phyloP scores from a whole-genome alignment of 92 coral and sea anemone species.

The Epizoanthus scotinus region DNA sequence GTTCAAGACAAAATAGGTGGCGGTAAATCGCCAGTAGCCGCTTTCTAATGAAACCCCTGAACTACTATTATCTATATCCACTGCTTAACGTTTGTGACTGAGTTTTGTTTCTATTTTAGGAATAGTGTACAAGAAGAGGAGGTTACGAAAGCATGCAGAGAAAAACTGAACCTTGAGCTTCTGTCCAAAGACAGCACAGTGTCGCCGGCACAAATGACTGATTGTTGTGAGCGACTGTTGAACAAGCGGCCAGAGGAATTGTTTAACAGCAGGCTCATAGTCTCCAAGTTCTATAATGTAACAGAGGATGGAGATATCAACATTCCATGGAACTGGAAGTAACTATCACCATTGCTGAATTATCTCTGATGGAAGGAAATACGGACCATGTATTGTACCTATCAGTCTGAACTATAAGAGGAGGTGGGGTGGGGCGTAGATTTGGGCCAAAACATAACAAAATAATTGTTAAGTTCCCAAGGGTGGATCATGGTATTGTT shows the following conservation, averaged over 20 bases:
- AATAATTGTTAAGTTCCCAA: no score
- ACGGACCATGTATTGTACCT: no score
- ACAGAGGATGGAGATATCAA: constrained; percentile 77
- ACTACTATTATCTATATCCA: no score
- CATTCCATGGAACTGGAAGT: constrained; percentile 94
- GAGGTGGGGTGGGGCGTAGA: no score
- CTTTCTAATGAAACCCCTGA: no score
- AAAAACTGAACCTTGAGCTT: constrained; percentile 53
- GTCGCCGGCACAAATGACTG: constrained; percentile 68
- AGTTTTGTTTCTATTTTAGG: constrained; percentile 33
- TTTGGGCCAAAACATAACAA: no score
- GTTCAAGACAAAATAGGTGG: no score
- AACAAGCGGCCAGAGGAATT: constrained; percentile 53
- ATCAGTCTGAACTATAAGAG: no score
- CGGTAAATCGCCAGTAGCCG: no score
- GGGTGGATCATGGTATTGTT: no score
- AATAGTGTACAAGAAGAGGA: constrained; percentile 55
- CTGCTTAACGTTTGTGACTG: neutral
- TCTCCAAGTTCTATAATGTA: constrained; percentile 76
- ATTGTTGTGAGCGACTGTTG: constrained; percentile 71
- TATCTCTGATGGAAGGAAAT: no score
- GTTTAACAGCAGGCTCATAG: constrained; percentile 43
- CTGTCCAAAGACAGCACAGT: constrained; percentile 68
- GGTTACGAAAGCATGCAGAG: constrained; percentile 52
- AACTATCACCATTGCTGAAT: neutral